These are phyloP conservation scores for Drosophila sucinea DNA, from an alignment of 1,140 invertebrate species.

Conservation along the genomic window DNA sequence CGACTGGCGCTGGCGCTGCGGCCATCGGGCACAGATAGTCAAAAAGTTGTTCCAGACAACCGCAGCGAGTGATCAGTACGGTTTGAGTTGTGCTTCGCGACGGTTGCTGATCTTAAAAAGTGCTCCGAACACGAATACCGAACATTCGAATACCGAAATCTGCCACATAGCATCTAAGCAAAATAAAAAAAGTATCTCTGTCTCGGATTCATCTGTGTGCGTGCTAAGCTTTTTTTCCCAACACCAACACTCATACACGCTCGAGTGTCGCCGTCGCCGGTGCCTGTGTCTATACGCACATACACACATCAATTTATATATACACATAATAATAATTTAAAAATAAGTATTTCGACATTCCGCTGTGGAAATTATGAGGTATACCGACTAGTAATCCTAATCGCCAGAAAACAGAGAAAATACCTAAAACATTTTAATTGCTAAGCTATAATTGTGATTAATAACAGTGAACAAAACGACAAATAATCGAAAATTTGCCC, in stretches of 20 bases:
- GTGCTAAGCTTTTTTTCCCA: conserved; percentile 60
- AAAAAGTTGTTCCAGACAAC: conserved; percentile 75
- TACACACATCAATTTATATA: conserved; percentile 40
- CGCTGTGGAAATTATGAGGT: conserved; percentile 58
- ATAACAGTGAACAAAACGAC: conserved; percentile 44
- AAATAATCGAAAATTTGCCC: conserved; percentile 23
- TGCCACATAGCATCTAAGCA: conserved; percentile 58
- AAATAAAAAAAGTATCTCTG: conserved; percentile 35
- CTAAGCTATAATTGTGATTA: conserved; percentile 73
- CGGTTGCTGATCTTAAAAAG: conserved; percentile 75
- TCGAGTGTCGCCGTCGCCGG: conserved; percentile 46
- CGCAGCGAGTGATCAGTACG: conserved; percentile 71
- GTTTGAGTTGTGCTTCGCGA: conserved; percentile 82
- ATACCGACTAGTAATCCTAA: conserved; percentile 33
- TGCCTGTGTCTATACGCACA: conserved; percentile 42
- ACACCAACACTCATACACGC: conserved; percentile 32
- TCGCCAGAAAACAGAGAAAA: conserved; percentile 20
- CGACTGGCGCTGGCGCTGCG: conserved; percentile 38
- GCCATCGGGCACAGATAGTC: conserved; percentile 61
- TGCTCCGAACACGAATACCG: conserved; percentile 54
- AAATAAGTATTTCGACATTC: conserved; percentile 81
- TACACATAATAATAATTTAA: conserved; percentile 61
- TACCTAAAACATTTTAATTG: conserved; percentile 27
- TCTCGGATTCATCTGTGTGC: conserved; percentile 47
- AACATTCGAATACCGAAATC: conserved; percentile 36